Percentiles rank a stretch among this genome's conserved stretches.
Evolutionary conservation across 2,113 vertebrate species (phyloP).

Genomic region (Aegypius monachus): DNA sequence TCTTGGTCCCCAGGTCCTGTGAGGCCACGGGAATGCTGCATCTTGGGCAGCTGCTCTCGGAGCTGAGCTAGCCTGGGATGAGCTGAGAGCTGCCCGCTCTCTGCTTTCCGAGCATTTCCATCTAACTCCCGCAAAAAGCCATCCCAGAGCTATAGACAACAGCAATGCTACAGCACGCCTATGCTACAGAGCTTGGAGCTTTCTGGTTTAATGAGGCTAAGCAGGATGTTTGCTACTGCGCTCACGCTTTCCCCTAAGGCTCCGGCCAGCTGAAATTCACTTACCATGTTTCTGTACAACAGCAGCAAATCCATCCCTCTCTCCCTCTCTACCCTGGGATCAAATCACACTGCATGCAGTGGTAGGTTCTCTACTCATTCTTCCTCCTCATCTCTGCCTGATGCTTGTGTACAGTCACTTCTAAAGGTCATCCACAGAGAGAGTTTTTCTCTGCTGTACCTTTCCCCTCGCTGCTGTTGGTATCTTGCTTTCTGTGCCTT

Average conservation of each 20-base stretch:
- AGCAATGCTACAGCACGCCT: background rate
- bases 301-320: background rate
- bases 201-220: background rate
- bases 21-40: accelerated
- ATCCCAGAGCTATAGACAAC: background rate
- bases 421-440: background rate
- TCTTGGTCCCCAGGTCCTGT: background rate
- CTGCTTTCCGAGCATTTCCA: background rate
- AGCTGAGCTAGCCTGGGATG: background rate
- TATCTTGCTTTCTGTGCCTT: background rate
- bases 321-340: background rate
- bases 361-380: background rate
- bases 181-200: background rate
- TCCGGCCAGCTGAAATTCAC: background rate
- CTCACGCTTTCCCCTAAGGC: background rate
- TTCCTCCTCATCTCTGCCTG: background rate
- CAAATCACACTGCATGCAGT: background rate
- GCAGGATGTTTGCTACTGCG: background rate
- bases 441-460: background rate
- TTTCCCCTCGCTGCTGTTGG: background rate
- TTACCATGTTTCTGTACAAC: background rate
- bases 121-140: background rate
- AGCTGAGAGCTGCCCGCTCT: background rate
- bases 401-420: background rate
- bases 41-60: background rate